A percentile compares a stretch with the other conserved stretches of the same genome.
Conservation (phyloP, 2,888 invertebrate genomes). For the Luperina testacea region DNA sequence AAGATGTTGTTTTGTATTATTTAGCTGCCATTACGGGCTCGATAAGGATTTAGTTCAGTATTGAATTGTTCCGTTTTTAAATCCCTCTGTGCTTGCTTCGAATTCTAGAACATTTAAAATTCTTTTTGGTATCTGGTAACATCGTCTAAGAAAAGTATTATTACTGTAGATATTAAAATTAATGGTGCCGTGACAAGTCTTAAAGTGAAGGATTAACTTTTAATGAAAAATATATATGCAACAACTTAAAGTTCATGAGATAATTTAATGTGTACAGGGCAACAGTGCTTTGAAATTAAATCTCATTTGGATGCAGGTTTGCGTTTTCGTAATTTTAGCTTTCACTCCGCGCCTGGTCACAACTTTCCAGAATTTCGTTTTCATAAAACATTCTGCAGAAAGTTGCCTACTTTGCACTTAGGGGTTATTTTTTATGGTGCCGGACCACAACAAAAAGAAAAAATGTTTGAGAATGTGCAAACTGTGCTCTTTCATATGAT, state of each 20-base stretch:
- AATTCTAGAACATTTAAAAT: slow-evolving; percentile 22
- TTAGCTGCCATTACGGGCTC: slow-evolving; percentile 46
- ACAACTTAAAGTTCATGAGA: slow-evolving; percentile 23
- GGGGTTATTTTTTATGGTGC: background rate
- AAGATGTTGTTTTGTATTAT: slow-evolving; percentile 63
- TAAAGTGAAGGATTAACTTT: background rate
- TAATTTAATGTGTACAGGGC: slow-evolving; percentile 37
- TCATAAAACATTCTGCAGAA: slow-evolving; percentile 20
- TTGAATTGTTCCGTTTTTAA: slow-evolving; percentile 40
- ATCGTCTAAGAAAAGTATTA: background rate
- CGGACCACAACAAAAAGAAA: too few species aligned
- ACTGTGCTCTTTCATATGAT: too few species aligned
- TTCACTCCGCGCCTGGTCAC: slow-evolving; percentile 37
- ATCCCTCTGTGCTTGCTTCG: slow-evolving; percentile 19
- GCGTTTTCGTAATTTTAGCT: slow-evolving; percentile 49
- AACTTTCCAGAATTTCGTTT: slow-evolving; percentile 23
- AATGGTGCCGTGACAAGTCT: background rate
- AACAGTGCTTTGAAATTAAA: slow-evolving; percentile 49
- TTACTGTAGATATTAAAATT: background rate
- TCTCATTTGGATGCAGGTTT: slow-evolving; percentile 44
- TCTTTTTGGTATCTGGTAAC: background rate
- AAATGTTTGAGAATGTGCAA: too few species aligned
- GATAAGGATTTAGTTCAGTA: slow-evolving; percentile 47
- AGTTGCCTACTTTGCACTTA: background rate
- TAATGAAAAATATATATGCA: slow-evolving; percentile 10